phyloP scores from a whole-genome alignment of 2,797 vertebrate species.

The Kryptopterus vitreolus region DNA sequence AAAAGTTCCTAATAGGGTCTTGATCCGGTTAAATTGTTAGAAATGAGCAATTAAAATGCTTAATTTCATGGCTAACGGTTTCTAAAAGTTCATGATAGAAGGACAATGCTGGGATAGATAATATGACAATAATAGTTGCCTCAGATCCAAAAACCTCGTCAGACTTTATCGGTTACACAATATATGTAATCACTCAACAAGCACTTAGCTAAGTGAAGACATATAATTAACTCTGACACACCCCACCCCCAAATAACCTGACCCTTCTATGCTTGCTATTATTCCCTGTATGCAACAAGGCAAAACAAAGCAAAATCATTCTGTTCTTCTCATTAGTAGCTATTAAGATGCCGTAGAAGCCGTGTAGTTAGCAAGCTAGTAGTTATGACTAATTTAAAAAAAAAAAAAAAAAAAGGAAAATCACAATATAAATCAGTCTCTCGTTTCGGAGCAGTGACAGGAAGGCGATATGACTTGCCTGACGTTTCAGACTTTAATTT shows the following conservation, averaged over 20 bases:
- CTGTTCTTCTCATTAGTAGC: not conserved
- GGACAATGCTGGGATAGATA: not conserved
- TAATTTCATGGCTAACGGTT: slow-evolving; percentile 14
- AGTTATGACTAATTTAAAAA: not conserved
- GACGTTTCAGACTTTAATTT: not conserved
- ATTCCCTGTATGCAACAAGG: not conserved
- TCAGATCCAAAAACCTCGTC: not conserved
- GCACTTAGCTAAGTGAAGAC: not conserved
- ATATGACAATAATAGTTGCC: slow-evolving; percentile 5
- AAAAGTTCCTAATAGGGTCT: slow-evolving; percentile 13
- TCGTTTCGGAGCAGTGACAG: not conserved
- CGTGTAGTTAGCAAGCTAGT: not conserved
- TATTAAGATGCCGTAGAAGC: not conserved
- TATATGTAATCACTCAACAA: not conserved
- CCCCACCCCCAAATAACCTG: not conserved
- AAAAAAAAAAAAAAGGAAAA: not conserved
- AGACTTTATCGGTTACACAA: not conserved
- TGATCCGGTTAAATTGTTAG: not conserved
- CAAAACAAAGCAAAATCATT: not conserved
- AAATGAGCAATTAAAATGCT: slow-evolving; percentile 14
- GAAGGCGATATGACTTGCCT: not conserved
- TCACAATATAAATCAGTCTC: not conserved
- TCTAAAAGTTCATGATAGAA: not conserved
- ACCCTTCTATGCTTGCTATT: no score
- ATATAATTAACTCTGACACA: not conserved